Evolutionary conservation across 2,797 vertebrate genomes (phyloP), one percentile per base, ranked within the genome.

Genomic region (Falco cherrug): DNA sequence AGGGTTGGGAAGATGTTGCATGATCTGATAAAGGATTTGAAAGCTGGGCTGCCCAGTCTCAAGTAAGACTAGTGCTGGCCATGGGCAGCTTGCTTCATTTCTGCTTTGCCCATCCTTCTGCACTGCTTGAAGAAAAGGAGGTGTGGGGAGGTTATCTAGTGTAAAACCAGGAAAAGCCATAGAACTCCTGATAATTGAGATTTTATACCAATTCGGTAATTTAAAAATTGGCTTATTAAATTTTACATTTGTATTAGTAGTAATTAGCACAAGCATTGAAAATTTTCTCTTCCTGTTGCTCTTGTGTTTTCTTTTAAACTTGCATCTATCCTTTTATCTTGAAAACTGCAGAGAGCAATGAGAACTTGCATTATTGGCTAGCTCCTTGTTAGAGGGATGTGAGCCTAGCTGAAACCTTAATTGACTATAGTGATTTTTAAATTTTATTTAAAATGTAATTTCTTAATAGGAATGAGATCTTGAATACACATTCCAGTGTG

Each of bases 151-250:
- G 13, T 6, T 83, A 9, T 43, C 29, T 48, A 57, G 31, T 31
- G 45, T 24, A 56, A 12, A 70, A 41, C 11, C 12, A 37, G 18
- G 65, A 16, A 29, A 56, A 60, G 47, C 51, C 50, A 2, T 1
- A 2, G 33, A 39, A 1, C 8, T 61, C 0, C 2, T 50, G 77
- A 9, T 29, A 59, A 47, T 2, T 28, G 73, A 65, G 51, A 3
- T 47, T 90, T 85, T 33, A 11, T 39, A 48, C 4, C 25, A 35
- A 5, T 33, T 84, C 33, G 45, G 24, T 43, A 19, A 35, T 11
- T 53, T 35, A 5, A 63, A 31, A 31, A 25, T 31, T 21, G 68
- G 19, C 47, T 73, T 41, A 47, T 29, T 45, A 19, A 56, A 65
- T 41, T 20, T 13, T 37, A 20, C 25, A 6, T 37, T 64, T 51